phyloP scores from a whole-genome alignment of 2,888 invertebrate genomes.

The Gastrophysa polygoni region DNA sequence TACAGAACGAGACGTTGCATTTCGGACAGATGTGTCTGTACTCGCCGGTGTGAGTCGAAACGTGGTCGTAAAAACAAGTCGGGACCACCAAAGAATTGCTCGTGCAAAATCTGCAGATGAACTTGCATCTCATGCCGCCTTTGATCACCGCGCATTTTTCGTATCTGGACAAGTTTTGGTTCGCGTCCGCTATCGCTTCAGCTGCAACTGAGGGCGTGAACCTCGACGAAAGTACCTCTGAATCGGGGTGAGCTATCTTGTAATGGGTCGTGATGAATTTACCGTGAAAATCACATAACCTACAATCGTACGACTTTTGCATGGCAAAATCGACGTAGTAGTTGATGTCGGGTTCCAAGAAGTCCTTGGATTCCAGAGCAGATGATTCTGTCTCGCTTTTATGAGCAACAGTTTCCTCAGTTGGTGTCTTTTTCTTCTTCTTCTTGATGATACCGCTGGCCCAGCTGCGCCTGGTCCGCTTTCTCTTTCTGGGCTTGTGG shows the following conservation, averaged over 20 bases:
- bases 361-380: constrained; percentile 10
- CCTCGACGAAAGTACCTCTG: constrained; percentile 70
- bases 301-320: constrained; percentile 58
- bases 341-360: constrained; percentile 41
- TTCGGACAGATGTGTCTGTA: constrained; percentile 69
- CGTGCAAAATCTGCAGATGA: constrained; percentile 54
- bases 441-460: constrained; percentile 45
- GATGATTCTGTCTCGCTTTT: constrained; percentile 2
- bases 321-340: constrained; percentile 38
- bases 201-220: constrained; percentile 62
- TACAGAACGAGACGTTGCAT: constrained; percentile 58
- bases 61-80: constrained; percentile 71
- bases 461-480: constrained; percentile 55
- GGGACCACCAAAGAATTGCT: constrained; percentile 34
- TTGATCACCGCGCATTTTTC: constrained; percentile 23
- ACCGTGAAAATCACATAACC: constrained; percentile 66
- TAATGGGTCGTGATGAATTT: constrained; percentile 71
- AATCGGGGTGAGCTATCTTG: constrained; percentile 66
- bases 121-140: constrained; percentile 36
- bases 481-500: constrained; percentile 48
- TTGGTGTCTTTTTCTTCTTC: constrained; percentile 33
- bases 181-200: constrained; percentile 61
- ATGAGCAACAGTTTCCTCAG: constrained; percentile 4
- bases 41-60: constrained; percentile 80
- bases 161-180: constrained; percentile 41